Percentiles rank a stretch among this genome's conserved stretches.
phyloP scores from a whole-genome alignment of 2,113 vertebrate species.

The Corapipo altera region DNA sequence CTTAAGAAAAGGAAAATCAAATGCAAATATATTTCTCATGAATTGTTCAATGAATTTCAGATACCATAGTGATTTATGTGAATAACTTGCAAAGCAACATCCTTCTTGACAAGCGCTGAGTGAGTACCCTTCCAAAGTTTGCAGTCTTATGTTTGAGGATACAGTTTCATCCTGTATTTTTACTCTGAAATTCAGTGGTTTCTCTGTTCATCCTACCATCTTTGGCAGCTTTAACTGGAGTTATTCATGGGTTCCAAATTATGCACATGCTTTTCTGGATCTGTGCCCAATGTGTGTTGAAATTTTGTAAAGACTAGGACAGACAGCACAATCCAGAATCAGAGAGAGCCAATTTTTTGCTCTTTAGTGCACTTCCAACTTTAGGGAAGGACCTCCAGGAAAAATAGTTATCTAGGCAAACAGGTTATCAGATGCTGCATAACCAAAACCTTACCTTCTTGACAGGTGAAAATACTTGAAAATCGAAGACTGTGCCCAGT shows the following conservation, averaged over 20 bases:
- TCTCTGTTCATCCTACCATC: constrained; percentile 48
- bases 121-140: constrained; percentile 7
- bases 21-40: constrained; percentile 34
- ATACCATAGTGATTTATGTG: background rate
- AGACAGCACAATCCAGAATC: background rate
- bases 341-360: background rate
- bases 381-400: background rate
- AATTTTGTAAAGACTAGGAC: constrained; percentile 1
- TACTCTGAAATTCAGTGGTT: constrained; percentile 18
- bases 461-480: constrained; percentile 8
- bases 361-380: background rate
- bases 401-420: background rate
- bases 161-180: constrained; percentile 21
- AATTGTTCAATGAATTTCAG: constrained; percentile 20
- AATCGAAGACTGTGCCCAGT: background rate
- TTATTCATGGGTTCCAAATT: constrained; percentile 49
- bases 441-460: background rate
- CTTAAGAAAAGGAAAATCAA: background rate
- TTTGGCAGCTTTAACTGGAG: constrained; percentile 44
- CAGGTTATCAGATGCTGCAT: background rate
- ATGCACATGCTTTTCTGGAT: constrained; percentile 48
- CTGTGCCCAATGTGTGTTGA: background rate
- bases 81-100: constrained; percentile 18
- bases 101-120: constrained; percentile 23
- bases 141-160: constrained; percentile 1